phyloP scores from a whole-genome alignment of 1,140 invertebrate species.

The Bombus consobrinus region DNA sequence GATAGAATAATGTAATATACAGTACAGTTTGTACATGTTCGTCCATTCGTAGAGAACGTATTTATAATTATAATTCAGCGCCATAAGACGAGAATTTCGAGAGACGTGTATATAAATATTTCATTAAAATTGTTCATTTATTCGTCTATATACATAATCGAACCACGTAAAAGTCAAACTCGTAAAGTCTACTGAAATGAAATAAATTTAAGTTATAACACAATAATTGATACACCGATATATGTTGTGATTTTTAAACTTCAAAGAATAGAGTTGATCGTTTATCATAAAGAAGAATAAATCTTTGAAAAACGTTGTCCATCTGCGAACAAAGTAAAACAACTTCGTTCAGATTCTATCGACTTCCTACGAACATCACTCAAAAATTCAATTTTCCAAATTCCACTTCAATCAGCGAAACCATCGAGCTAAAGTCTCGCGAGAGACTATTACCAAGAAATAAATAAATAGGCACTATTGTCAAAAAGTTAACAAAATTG shows the following conservation, averaged over 20 bases:
- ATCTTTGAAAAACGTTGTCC: no score
- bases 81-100: not conserved
- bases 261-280: no score
- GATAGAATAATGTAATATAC: not conserved
- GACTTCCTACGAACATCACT: not conserved
- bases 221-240: not conserved
- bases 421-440: no score
- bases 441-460: not conserved
- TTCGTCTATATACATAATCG: no score
- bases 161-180: no score
- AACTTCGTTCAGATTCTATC: not conserved
- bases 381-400: not conserved
- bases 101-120: not conserved
- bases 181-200: no score
- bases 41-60: not conserved
- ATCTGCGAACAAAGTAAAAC: not conserved
- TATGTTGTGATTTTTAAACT: not conserved
- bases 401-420: not conserved
- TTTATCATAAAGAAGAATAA: no score
- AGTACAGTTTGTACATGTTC: not conserved
- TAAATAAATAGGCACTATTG: not conserved
- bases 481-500: not conserved
- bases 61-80: not conserved
- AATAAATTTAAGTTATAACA: no score
- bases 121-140: no score